A percentile compares a stretch with the other conserved stretches of the same genome.
These are phyloP conservation scores for Eupsilia transversa DNA, from an alignment of 2,888 invertebrate genomes.

Conservation along the genomic window DNA sequence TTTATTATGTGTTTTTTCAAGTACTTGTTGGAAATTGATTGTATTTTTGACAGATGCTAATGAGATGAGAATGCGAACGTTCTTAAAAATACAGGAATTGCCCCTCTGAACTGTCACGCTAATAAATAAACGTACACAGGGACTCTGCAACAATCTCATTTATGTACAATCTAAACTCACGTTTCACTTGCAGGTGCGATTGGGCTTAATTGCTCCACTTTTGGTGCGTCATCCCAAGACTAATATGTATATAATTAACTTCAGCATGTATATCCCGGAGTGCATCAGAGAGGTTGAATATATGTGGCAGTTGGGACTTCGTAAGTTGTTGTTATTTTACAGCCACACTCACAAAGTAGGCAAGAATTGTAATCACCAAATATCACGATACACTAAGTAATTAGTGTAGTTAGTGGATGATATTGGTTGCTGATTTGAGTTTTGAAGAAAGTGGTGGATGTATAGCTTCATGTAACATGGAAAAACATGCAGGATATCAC, in stretches of 20 bases:
- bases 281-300: constrained; percentile 95
- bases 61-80: no score
- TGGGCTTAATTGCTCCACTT: constrained; percentile 93
- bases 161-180: neutral
- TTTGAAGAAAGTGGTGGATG: neutral
- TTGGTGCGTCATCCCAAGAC: constrained; percentile 92
- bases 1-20: neutral
- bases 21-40: no score
- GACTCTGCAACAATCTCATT: neutral
- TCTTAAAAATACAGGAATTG: no score
- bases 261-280: constrained; percentile 93
- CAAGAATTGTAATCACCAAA: neutral
- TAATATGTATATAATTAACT: constrained; percentile 92
- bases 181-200: constrained; percentile 87
- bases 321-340: constrained; percentile 78
- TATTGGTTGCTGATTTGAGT: neutral
- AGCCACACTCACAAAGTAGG: no score
- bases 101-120: no score
- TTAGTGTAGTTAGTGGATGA: neutral
- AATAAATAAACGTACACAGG: no score
- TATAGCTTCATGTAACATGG: neutral
- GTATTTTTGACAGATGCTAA: no score
- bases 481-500: neutral
- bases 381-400: neutral
- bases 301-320: constrained; percentile 94